Base-by-base conservation (phyloP, 2,888 invertebrate genomes). In the Magallana nippona region DNA sequence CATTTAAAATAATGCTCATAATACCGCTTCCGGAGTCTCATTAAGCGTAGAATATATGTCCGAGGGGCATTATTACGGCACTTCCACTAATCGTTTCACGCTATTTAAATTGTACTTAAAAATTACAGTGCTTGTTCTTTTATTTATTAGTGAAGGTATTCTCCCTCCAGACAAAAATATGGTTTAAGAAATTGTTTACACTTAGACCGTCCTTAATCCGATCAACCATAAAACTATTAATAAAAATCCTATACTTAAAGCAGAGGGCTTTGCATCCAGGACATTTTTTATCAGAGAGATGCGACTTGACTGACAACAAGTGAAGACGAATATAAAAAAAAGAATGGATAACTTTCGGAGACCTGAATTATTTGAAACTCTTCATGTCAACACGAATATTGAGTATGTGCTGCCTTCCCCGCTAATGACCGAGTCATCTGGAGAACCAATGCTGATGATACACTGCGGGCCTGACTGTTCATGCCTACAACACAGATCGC, bases 161-260 rank as follows among this genome's bases (percentile, higher is more conserved):
- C 60, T 19, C 60, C 60, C 60, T 60, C 60, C 60, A 60, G 60
- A 60, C 60, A 60, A 19, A n/a, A 60, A 60, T 60, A 60, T 19
- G 19, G n/a, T 19, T 10, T 60, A 60, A 60, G n/a, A 19, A 60
- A 60, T 19, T 60, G 60, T 60, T 19, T 60, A 19, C 19, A 5
- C 44, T 44, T 44, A 44, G 44, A 44, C 44, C 44, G 60, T 60
- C 60, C 19, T 15, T 19, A 60, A 60, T 19, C n/a, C 60, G 19
- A 19, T 60, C 60, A 60, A n/a, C 60, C 60, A 60, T 60, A 15
- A 60, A n/a, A 17, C 60, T 19, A 5, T 19, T 10, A n/a, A 10
- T 60, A 44, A 44, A 44, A 44, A 44, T 19, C n/a, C n/a, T 19
- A 19, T 19, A 19, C 19, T 60, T 19, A 60, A 19, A 10, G 10